A percentile compares a stretch with the other conserved stretches of the same genome.
These are phyloP conservation scores for Anabas testudineus DNA, from an alignment of 2,797 vertebrate species.

Conservation along the genomic window DNA sequence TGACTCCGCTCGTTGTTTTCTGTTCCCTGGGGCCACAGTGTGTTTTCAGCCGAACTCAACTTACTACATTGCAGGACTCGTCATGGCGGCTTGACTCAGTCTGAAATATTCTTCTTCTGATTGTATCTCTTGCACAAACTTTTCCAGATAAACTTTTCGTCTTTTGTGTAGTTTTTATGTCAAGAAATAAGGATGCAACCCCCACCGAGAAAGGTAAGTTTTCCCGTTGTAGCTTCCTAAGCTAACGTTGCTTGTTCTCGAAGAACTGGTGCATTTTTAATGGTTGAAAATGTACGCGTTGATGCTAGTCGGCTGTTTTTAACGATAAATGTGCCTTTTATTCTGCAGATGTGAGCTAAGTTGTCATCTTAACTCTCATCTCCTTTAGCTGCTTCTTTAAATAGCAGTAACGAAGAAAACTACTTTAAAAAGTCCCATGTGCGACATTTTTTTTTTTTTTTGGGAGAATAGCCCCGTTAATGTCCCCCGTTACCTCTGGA, in stretches of 20 bases:
- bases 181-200: constrained; percentile 90
- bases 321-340: background rate
- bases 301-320: constrained; percentile 50
- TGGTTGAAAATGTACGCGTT: constrained; percentile 66
- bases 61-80: constrained; percentile 49
- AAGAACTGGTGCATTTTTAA: constrained; percentile 73
- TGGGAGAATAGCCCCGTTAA: constrained; percentile 48
- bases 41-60: constrained; percentile 75
- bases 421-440: constrained; percentile 40
- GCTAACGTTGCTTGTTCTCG: constrained; percentile 67
- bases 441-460: constrained; percentile 38
- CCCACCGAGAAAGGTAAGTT: constrained; percentile 94
- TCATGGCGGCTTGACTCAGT: constrained; percentile 72
- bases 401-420: constrained; percentile 9
- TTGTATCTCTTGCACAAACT: constrained; percentile 26
- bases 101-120: constrained; percentile 29
- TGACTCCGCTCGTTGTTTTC: constrained; percentile 50
- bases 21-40: constrained; percentile 69
- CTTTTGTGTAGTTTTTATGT: constrained; percentile 67
- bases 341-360: background rate
- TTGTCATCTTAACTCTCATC: background rate
- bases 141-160: constrained; percentile 39
- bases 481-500: constrained; percentile 40
- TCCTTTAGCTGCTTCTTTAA: background rate
- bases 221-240: constrained; percentile 62